These are phyloP conservation scores for Eulemur rufifrons DNA, from an alignment of 2,113 vertebrate genomes.

Conservation along the genomic window DNA sequence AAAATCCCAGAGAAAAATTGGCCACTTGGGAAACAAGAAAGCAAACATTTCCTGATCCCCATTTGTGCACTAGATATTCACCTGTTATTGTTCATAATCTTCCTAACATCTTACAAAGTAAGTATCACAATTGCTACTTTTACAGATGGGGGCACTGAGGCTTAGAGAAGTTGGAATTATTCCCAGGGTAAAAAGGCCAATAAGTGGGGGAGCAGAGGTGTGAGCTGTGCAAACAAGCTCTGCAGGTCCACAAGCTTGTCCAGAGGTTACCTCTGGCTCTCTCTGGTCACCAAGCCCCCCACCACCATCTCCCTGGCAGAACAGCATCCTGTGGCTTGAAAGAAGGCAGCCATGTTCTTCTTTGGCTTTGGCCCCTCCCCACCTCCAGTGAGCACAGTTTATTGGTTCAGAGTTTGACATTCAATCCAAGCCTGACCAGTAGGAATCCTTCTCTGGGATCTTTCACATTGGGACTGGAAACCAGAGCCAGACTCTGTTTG, in stretches of 20 bases:
- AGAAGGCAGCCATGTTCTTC: neutral
- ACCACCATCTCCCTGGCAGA: neutral
- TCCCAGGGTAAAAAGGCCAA: neutral
- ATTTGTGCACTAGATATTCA: conserved; percentile 28
- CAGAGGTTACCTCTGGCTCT: neutral
- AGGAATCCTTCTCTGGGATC: neutral
- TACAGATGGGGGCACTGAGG: neutral
- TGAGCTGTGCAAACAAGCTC: neutral
- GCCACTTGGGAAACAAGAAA: conserved; percentile 63
- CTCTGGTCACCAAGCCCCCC: neutral
- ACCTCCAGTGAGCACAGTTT: neutral
- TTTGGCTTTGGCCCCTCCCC: neutral
- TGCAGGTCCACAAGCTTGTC: neutral
- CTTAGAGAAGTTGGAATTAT: neutral
- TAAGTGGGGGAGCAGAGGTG: neutral
- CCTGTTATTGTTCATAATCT: neutral
- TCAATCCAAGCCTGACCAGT: neutral
- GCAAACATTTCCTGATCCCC: conserved; percentile 33
- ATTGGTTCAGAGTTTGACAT: neutral
- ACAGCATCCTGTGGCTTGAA: neutral
- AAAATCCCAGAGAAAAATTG: conserved; percentile 59
- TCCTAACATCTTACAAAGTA: conserved; percentile 14
- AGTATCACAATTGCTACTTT: neutral
- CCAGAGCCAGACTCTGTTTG: neutral
- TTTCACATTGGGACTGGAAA: neutral